Evolutionary conservation across 2,797 vertebrate genomes (phyloP).

Genomic region (Pseudopleuronectes americanus): DNA sequence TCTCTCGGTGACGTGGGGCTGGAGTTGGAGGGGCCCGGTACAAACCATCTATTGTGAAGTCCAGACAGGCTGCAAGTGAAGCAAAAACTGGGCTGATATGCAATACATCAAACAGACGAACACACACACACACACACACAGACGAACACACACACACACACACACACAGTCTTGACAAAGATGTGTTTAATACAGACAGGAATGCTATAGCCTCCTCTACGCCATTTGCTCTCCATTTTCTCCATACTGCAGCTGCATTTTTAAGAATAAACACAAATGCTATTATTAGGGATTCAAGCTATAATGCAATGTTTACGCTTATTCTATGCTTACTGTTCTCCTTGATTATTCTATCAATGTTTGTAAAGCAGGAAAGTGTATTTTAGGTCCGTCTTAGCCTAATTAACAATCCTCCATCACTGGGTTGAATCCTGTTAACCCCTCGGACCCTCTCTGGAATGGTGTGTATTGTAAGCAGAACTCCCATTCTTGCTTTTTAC

Average conservation of each 20-base stretch:
- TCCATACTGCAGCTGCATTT: no score
- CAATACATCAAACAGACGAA: slow-evolving; percentile 51
- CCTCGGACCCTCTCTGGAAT: not conserved
- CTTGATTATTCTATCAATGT: slow-evolving; percentile 4
- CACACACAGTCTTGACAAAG: slow-evolving; percentile 19
- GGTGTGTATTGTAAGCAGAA: not conserved
- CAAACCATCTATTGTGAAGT: slow-evolving; percentile 60
- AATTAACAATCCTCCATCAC: not conserved
- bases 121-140: slow-evolving; percentile 10
- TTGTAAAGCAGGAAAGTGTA: slow-evolving; percentile 2
- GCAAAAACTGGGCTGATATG: slow-evolving; percentile 60
- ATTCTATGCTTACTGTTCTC: not conserved
- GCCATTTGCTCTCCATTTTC: not conserved
- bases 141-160: slow-evolving; percentile 26
- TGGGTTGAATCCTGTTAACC: not conserved
- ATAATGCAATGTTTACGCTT: no score
- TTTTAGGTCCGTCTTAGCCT: not conserved
- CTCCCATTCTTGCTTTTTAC: not conserved
- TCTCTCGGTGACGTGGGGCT: slow-evolving; percentile 41
- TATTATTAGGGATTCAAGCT: no score
- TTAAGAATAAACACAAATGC: no score
- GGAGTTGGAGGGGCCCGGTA: slow-evolving; percentile 44
- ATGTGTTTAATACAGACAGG: slow-evolving; percentile 33
- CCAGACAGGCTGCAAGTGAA: slow-evolving; percentile 69
- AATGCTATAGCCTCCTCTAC: slow-evolving; percentile 3